Conservation (phyloP, 2,113 vertebrate genomes). For the Ursus arctos region DNA sequence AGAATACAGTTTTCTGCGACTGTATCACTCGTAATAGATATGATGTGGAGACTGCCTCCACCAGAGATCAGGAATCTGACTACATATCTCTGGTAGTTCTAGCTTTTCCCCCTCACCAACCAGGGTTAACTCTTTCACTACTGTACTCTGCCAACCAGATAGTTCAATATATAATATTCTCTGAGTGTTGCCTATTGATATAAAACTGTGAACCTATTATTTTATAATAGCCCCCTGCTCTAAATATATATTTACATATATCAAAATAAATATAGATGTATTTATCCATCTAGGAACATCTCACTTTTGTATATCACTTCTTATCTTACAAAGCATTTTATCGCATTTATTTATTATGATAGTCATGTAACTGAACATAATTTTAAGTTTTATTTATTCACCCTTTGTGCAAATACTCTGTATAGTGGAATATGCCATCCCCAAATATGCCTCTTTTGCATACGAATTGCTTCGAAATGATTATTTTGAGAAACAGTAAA, state of each 20-base stretch:
- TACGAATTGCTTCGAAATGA: not conserved
- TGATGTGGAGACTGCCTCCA: not conserved
- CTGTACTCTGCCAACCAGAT: not conserved
- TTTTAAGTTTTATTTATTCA: not conserved
- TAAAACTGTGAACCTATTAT: not conserved
- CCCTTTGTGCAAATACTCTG: not conserved
- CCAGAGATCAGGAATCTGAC: slow-evolving; percentile 38
- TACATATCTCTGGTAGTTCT: not conserved
- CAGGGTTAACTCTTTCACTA: not conserved
- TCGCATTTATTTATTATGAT: not conserved
- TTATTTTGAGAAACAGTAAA: not conserved
- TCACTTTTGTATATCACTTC: not conserved
- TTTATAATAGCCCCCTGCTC: not conserved
- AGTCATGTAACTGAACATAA: not conserved
- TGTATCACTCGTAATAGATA: slow-evolving; percentile 67
- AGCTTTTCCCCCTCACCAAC: not conserved
- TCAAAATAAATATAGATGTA: too few relatives aligned
- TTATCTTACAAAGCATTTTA: not conserved
- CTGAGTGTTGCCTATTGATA: not conserved
- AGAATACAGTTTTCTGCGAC: slow-evolving; percentile 60
- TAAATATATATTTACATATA: not conserved
- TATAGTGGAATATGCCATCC: not conserved
- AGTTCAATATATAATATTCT: not conserved
- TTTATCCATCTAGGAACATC: not conserved
- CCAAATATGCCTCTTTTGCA: not conserved